Conservation (phyloP, 1,140 invertebrate genomes). For the Triops longicaudatus region DNA sequence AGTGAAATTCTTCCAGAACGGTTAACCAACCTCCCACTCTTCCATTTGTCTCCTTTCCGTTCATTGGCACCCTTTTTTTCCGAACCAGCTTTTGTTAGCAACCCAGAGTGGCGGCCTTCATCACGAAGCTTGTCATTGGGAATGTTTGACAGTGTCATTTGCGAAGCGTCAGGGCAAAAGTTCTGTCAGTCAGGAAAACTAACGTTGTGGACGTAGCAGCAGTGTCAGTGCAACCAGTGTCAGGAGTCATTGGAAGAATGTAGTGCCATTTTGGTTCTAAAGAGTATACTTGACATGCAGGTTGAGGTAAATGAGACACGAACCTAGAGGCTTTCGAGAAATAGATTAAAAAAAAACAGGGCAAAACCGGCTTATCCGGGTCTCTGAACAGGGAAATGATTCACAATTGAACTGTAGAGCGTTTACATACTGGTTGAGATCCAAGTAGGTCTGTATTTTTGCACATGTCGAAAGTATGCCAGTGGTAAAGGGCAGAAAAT, state of each 20-base stretch:
- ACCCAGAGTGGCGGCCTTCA: neutral
- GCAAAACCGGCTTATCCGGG: neutral
- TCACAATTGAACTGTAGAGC: neutral
- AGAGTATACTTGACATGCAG: neutral
- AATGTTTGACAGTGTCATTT: neutral
- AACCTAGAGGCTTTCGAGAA: neutral
- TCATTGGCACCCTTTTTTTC: neutral
- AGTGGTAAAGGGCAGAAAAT: neutral
- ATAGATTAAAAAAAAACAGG: neutral
- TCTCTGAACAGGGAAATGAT: neutral
- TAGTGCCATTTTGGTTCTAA: neutral
- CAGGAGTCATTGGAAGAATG: neutral
- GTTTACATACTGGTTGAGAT: neutral
- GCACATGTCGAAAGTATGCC: neutral
- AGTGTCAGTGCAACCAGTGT: no score
- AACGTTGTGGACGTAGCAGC: neutral
- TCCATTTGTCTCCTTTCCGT: neutral
- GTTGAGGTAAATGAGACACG: slow-evolving; percentile 1
- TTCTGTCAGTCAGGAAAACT: neutral
- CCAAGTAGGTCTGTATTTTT: slow-evolving; percentile 1
- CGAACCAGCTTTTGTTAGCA: neutral
- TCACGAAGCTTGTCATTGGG: neutral
- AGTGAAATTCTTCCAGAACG: neutral
- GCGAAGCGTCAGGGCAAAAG: neutral
- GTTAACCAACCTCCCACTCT: neutral